Base-by-base conservation (phyloP, 1,140 invertebrate genomes). In the Cylas formicarius region DNA sequence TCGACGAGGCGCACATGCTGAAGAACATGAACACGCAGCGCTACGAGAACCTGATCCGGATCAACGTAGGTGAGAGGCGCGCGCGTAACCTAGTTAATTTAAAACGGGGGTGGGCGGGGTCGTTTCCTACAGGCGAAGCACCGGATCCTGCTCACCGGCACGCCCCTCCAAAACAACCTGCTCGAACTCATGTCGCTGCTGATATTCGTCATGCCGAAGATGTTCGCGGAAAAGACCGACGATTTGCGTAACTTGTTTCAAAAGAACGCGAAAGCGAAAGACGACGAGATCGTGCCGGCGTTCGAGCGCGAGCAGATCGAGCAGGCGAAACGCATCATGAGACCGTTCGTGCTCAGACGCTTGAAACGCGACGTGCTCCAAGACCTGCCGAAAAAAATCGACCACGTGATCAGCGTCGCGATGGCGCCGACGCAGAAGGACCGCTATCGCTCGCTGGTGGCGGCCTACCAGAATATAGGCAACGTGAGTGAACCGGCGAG, bases 1-100 rank as follows among this genome's bases (percentile, higher is more conserved):
- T 96, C 65, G 94, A 98, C 67, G 94, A 98, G 66, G 94, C 91
- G 1, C 94, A 98, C 58, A 94, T 97, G 90, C 68, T 97, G 5
- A 97, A 97, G 66, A 97, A 97, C 65, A 97, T 97, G 90, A 81
- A 82, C 23, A 91, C 91, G 4, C 77, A 84, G 46, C 72, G 93
- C 56, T 98, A 92, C 59, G 81, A 90, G 55, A 85, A 87, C 64
- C 72, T 97, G 9, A 82, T 93, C 55, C 82, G 82, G 57, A 87
- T 97, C 28, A 88, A 84, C 62, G 86, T 87, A 68, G 62, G 61
- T 60, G 19, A 18, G 18, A 26, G 19, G 19, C 18, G 20, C n/a
- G n/a, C n/a, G n/a, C n/a, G n/a, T n/a, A n/a, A n/a, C n/a, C n/a
- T n/a, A 41, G 10, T 11, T 5, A n/a, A n/a, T 7, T 23, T n/a